Percentiles rank a stretch among this genome's conserved stretches.
These are phyloP conservation scores for Pristionchus japonicus DNA, from an alignment of 2,888 invertebrate species.

Conservation along the genomic window DNA sequence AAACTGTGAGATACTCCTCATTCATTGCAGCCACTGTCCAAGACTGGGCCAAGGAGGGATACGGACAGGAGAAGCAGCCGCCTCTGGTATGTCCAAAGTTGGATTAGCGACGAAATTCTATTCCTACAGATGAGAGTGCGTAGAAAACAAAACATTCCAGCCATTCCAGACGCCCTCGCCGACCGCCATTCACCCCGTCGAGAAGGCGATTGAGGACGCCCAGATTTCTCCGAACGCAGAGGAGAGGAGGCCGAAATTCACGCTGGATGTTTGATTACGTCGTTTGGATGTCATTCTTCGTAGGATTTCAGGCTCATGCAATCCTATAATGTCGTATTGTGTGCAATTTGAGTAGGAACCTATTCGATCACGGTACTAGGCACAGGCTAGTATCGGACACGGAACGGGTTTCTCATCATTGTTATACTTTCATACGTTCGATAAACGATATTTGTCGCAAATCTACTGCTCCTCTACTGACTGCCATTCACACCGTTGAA, in stretches of 20 bases:
- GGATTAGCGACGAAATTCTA: no score
- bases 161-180: neutral
- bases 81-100: no score
- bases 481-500: no score
- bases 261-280: neutral
- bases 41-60: constrained; percentile 13
- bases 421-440: neutral
- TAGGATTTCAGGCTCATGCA: no score
- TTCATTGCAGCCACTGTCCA: constrained; percentile 23
- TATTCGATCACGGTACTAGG: constrained; percentile 28
- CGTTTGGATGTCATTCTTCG: neutral
- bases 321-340: neutral
- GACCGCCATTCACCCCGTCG: neutral
- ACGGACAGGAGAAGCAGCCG: neutral
- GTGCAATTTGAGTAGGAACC: neutral
- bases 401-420: neutral
- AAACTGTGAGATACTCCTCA: neutral
- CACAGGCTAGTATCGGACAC: neutral
- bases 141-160: no score
- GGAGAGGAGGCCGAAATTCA: neutral
- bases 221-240: neutral
- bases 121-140: no score
- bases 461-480: no score
- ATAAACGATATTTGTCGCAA: neutral
- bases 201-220: neutral